Conservation (phyloP, 2,797 vertebrate genomes). For the Semaprochilodus insignis region DNA sequence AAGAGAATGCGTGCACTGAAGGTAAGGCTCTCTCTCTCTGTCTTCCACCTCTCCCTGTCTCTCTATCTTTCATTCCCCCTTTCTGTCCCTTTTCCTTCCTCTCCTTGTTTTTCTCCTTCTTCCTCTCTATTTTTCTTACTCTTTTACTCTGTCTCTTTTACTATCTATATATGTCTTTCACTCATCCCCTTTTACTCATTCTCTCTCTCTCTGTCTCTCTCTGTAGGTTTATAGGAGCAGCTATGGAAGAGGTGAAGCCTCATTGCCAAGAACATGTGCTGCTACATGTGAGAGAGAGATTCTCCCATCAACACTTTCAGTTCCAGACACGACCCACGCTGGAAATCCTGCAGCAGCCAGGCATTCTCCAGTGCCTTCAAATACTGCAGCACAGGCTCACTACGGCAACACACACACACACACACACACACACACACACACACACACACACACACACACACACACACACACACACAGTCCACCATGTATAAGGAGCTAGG, state of each 20-base stretch:
- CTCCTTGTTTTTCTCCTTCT: no score
- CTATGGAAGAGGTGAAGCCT: neutral
- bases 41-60: neutral
- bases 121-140: neutral
- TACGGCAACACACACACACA: constrained; percentile 7
- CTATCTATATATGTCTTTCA: neutral
- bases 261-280: neutral
- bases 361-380: constrained; percentile 20
- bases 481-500: neutral
- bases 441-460: neutral
- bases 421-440: constrained; percentile 1
- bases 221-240: neutral
- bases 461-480: neutral
- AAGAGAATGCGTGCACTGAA: constrained; percentile 27
- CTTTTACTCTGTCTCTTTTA: neutral
- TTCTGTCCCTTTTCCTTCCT: no score
- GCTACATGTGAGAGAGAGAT: constrained; percentile 8
- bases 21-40: constrained; percentile 8
- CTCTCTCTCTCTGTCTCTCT: neutral
- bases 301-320: neutral
- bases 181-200: neutral
- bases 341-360: constrained; percentile 31
- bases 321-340: constrained; percentile 21
- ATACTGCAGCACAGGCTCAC: constrained; percentile 25
- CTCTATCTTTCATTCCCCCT: neutral